Percentiles rank a stretch among this genome's conserved stretches.
phyloP scores from a whole-genome alignment of 1,140 invertebrate genomes.

The Kradibia gibbosae region DNA sequence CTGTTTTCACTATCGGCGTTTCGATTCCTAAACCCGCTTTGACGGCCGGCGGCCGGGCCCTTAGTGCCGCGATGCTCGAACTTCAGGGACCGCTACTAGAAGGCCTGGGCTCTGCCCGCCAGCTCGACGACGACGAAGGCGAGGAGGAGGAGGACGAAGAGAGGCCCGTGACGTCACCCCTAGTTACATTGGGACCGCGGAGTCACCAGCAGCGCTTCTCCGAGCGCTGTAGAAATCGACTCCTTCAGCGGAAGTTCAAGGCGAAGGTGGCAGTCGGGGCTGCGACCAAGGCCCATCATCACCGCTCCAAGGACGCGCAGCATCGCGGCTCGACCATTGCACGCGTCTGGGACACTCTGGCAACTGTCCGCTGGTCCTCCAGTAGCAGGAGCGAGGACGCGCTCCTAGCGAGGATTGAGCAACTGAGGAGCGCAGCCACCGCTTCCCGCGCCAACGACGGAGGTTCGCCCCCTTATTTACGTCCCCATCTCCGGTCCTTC shows the following conservation, averaged over 20 bases:
- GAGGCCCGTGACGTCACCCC: neutral
- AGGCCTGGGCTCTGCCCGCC: neutral
- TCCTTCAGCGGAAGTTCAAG: slow-evolving; percentile 45
- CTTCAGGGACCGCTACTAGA: slow-evolving; percentile 37
- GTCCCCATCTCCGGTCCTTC: no score
- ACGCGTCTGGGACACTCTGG: slow-evolving; percentile 62
- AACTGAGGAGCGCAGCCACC: slow-evolving; percentile 14
- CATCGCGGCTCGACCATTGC: slow-evolving; percentile 56
- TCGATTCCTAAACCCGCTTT: neutral
- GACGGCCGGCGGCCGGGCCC: neutral
- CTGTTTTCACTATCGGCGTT: neutral
- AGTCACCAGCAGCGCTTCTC: neutral
- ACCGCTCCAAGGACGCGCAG: slow-evolving; percentile 44
- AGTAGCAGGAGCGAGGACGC: slow-evolving; percentile 13
- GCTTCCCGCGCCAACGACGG: neutral
- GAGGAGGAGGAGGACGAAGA: neutral
- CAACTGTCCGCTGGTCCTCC: slow-evolving; percentile 56
- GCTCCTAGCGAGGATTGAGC: slow-evolving; percentile 25
- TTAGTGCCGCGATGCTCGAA: slow-evolving; percentile 21
- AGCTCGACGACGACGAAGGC: neutral
- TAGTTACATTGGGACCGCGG: neutral
- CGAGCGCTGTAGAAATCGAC: slow-evolving; percentile 15
- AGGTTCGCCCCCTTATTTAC: slow-evolving; percentile 23
- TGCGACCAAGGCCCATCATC: slow-evolving; percentile 53
- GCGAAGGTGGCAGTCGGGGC: slow-evolving; percentile 26